Conservation (phyloP, 2,888 invertebrate genomes). For the Sinodicranocentrus sp. region DNA sequence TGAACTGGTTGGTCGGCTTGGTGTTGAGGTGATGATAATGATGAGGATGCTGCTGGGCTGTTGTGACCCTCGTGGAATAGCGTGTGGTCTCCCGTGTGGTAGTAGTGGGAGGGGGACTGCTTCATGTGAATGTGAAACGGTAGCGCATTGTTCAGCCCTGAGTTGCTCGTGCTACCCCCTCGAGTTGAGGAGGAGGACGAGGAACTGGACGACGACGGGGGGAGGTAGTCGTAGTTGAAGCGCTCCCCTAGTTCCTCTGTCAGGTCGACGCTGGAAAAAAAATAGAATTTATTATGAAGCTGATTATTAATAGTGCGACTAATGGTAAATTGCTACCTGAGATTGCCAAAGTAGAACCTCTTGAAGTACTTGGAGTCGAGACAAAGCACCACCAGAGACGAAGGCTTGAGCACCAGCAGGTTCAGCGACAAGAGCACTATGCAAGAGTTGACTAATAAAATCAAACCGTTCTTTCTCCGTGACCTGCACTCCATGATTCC, state of each 20-base stretch:
- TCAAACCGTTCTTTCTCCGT: neutral
- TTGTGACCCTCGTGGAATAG: neutral
- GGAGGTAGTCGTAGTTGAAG: conserved; percentile 60
- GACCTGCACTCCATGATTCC: too few relatives aligned
- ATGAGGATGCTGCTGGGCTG: neutral
- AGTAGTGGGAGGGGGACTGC: conserved; percentile 13
- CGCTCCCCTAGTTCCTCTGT: conserved; percentile 52
- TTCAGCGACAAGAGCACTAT: conserved; percentile 1
- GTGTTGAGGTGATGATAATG: conserved; percentile 1
- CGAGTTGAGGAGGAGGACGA: neutral
- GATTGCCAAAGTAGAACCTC: conserved; percentile 41
- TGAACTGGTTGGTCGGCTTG: conserved; percentile 36
- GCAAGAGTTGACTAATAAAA: neutral
- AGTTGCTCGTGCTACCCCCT: neutral
- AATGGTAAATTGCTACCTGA: conserved; percentile 20
- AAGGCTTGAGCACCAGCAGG: neutral
- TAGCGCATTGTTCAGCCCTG: neutral
- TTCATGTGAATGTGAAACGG: conserved; percentile 32
- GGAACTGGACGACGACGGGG: neutral
- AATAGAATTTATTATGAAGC: neutral
- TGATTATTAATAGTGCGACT: neutral
- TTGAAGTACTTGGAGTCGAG: conserved; percentile 44
- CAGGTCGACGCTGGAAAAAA: conserved; percentile 30
- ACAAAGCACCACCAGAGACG: conserved; percentile 7
- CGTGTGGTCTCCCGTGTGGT: conserved; percentile 15